Evolutionary conservation across 1,140 invertebrate species (phyloP), one percentile per base, ranked within the genome.

Genomic region (Drosophila nikananu): DNA sequence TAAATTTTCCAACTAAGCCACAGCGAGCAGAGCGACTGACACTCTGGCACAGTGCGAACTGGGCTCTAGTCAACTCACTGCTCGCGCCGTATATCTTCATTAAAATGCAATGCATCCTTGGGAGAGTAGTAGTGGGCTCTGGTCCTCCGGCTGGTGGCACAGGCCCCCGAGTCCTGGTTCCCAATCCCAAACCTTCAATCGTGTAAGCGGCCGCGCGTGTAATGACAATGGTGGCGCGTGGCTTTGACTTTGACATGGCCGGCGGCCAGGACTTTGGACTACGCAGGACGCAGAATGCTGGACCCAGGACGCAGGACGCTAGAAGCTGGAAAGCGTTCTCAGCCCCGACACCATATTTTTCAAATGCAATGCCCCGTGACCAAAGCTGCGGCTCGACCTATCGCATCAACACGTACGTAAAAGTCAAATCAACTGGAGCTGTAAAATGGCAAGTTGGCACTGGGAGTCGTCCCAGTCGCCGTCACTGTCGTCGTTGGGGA

Each of bases 201-300:
- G 78, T 89, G 86, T 90, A 89, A 89, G 84, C 84, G 86, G 57
- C 74, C 74, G 86, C 84, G 84, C 84, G 84, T 89, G 86, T 89
- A 89, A 89, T 90, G 84, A 87, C 84, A 87, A 87, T 89, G 74
- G 84, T 55, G 64, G 77, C 81, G 86, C 84, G 84, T 87, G 84
- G 84, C 84, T 87, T 87, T 87, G 84, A 86, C 84, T 89, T 89
- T 89, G 84, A 89, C 84, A 79, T 84, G 86, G 81, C 77, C 77
- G 55, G 42, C 74, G 62, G 66, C 39, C 68, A 59, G 76, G 46
- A 70, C 67, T 63, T 30, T 70, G 51, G 63, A 66, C 32, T 21
- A 9, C 46, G 52, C 32, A 58, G 61, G 30, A 42, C 32, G 32
- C 30, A 2, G 23, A 7, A 27, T 21, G 35, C 59, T 23, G 65